phyloP scores from a whole-genome alignment of 2,888 invertebrate genomes.

The Molorchus minor region DNA sequence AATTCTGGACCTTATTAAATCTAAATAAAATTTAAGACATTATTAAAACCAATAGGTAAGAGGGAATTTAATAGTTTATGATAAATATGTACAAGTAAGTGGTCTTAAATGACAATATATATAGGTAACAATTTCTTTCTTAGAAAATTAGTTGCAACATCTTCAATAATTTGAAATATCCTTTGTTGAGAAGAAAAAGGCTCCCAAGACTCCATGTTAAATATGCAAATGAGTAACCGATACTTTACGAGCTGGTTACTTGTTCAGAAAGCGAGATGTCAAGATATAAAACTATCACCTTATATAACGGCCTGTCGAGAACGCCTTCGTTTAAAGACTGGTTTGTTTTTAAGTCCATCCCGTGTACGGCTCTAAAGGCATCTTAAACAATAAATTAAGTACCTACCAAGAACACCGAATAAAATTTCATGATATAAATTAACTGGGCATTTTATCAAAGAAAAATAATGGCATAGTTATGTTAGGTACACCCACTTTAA shows the following conservation, averaged over 20 bases:
- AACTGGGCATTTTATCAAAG: slow-evolving; percentile 52
- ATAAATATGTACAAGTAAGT: too few species aligned
- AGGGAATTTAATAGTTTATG: too few species aligned
- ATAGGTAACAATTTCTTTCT: too few species aligned
- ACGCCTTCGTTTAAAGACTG: slow-evolving; percentile 41
- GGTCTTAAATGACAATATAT: too few species aligned
- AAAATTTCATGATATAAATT: slow-evolving; percentile 44
- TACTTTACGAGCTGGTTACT: slow-evolving; percentile 36
- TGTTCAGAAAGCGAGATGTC: slow-evolving; percentile 46
- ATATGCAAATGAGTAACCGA: slow-evolving; percentile 36
- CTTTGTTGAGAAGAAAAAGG: too few species aligned
- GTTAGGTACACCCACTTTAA: slow-evolving; percentile 52
- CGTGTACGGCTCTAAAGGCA: slow-evolving; percentile 12
- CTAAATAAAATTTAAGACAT: too few species aligned
- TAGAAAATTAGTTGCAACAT: too few species aligned
- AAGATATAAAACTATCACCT: slow-evolving; percentile 60
- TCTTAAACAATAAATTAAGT: slow-evolving; percentile 52
- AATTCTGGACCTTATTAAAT: too few species aligned
- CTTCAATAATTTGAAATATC: too few species aligned
- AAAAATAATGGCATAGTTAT: slow-evolving; percentile 37
- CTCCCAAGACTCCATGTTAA: slow-evolving; percentile 29
- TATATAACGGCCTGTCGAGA: slow-evolving; percentile 58
- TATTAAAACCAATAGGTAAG: too few species aligned
- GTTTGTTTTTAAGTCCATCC: slow-evolving; percentile 2
- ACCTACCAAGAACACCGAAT: slow-evolving; percentile 46